phyloP scores from a whole-genome alignment of 2,888 invertebrate species.

The Teleiodes luculella region DNA sequence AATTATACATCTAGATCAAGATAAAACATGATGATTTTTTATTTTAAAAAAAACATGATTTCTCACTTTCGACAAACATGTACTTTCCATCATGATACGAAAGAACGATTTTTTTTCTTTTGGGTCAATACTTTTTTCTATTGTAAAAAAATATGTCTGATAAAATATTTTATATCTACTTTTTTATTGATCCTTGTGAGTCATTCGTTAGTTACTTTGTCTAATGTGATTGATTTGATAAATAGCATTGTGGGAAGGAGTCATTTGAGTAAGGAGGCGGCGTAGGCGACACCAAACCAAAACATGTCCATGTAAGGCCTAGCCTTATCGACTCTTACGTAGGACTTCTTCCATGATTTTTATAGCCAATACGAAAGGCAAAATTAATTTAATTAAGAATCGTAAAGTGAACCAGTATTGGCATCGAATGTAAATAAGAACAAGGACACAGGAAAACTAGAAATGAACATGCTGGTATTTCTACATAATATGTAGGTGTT shows the following conservation, averaged over 20 bases:
- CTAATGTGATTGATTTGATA: conserved; percentile 4
- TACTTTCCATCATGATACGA: no score
- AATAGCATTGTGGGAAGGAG: conserved; percentile 8
- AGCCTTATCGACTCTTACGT: conserved; percentile 10
- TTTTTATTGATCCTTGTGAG: background rate
- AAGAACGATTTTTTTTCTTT: no score
- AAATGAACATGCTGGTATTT: background rate
- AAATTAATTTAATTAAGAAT: background rate
- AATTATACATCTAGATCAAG: no score
- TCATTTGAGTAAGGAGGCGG: background rate
- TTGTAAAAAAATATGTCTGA: background rate
- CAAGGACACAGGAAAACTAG: background rate
- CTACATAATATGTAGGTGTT: conserved; percentile 3
- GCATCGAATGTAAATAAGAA: background rate
- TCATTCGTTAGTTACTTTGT: background rate
- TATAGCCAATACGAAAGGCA: background rate
- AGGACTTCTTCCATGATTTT: background rate
- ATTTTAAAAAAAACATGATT: no score
- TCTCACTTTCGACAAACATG: no score
- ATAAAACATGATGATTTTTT: no score
- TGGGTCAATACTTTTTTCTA: background rate
- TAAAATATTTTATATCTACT: background rate
- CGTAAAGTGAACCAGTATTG: conserved; percentile 1
- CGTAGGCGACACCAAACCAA: conserved; percentile 11
- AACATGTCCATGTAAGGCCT: conserved; percentile 12